phyloP scores from a whole-genome alignment of 1,140 invertebrate genomes.

The Drosophila sp. region DNA sequence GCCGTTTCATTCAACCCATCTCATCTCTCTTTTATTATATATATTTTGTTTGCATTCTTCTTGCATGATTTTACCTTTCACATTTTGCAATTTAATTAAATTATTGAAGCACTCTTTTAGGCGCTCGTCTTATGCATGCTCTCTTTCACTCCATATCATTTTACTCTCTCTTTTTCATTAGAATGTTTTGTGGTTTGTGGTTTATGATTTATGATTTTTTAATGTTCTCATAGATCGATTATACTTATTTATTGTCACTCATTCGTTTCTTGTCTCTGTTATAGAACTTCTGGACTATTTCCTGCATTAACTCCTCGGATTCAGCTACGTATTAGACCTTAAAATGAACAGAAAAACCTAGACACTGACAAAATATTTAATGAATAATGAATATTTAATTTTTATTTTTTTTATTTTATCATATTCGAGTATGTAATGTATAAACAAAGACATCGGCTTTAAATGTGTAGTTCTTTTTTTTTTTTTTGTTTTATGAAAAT shows the following conservation, averaged over 20 bases:
- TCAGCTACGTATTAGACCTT: background rate
- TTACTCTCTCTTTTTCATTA: background rate
- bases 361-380: background rate
- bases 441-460: background rate
- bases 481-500: conserved; percentile 5
- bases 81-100: too few relatives aligned
- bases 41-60: too few relatives aligned
- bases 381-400: background rate
- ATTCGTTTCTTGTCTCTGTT: background rate
- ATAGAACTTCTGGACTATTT: background rate
- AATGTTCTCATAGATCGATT: background rate
- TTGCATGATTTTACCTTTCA: too few relatives aligned
- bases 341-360: background rate
- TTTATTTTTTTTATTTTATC: background rate
- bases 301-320: background rate
- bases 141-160: background rate
- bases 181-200: too few relatives aligned
- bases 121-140: background rate
- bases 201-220: background rate
- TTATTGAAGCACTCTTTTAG: too few relatives aligned
- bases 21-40: too few relatives aligned
- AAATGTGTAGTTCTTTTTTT: background rate
- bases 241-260: too few relatives aligned
- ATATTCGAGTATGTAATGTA: background rate
- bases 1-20: too few relatives aligned